These are phyloP conservation scores for Criorhina ranunculi DNA, from an alignment of 2,888 invertebrate species.

Conservation along the genomic window DNA sequence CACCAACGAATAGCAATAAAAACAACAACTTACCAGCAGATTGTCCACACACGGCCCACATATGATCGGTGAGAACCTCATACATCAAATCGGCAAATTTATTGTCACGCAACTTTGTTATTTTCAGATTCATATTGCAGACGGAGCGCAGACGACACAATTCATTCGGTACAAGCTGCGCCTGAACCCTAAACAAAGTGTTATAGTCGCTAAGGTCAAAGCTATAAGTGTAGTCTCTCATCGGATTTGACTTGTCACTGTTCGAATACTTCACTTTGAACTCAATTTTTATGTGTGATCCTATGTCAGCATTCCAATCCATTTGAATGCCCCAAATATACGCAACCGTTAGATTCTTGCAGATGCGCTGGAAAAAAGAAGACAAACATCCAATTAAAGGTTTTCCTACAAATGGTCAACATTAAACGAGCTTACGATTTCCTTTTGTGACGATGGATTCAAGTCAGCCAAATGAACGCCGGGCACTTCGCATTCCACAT, in stretches of 20 bases:
- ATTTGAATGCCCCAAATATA: slow-evolving; percentile 93
- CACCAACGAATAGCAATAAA: too few relatives aligned
- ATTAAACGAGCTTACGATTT: slow-evolving; percentile 85
- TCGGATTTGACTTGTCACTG: slow-evolving; percentile 80
- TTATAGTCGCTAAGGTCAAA: slow-evolving; percentile 93
- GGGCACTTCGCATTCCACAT: slow-evolving; percentile 86
- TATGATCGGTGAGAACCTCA: slow-evolving; percentile 95
- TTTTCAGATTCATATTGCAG: slow-evolving; percentile 91
- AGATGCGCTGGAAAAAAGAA: slow-evolving; percentile 86
- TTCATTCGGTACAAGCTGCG: slow-evolving; percentile 90
- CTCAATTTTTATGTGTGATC: slow-evolving; percentile 87
- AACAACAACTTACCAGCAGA: slow-evolving; percentile 89
- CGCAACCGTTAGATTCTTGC: slow-evolving; percentile 90
- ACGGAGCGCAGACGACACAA: slow-evolving; percentile 95
- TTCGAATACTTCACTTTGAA: slow-evolving; percentile 87
- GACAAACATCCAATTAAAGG: background rate
- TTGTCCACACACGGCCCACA: slow-evolving; percentile 97
- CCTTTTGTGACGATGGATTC: slow-evolving; percentile 87
- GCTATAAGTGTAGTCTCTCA: slow-evolving; percentile 87
- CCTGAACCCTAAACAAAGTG: slow-evolving; percentile 92
- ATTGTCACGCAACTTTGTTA: slow-evolving; percentile 86
- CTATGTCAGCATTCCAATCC: slow-evolving; percentile 86
- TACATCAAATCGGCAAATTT: slow-evolving; percentile 90
- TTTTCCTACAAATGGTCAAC: slow-evolving; percentile 5
- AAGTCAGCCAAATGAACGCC: slow-evolving; percentile 88